phyloP scores from a whole-genome alignment of 2,888 invertebrate genomes.

The Leptinotarsa juncta region DNA sequence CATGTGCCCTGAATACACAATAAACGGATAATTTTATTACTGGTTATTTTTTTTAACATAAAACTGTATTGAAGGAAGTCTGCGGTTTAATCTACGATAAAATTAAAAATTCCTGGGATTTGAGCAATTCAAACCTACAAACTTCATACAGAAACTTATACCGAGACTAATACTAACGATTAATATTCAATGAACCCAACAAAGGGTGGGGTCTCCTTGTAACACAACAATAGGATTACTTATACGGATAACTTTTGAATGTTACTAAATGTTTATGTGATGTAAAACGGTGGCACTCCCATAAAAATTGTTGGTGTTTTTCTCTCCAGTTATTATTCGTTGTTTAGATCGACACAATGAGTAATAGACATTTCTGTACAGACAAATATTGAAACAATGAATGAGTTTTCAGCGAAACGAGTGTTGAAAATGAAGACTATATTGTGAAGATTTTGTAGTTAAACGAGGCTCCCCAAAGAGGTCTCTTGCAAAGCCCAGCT shows the following conservation, averaged over 20 bases:
- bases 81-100: neutral
- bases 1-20: no score
- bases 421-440: no score
- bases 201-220: constrained; percentile 14
- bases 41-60: no score
- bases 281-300: constrained; percentile 18
- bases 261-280: constrained; percentile 15
- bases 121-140: neutral
- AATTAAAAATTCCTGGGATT: neutral
- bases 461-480: no score
- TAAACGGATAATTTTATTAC: no score
- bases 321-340: neutral
- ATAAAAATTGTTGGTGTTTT: constrained; percentile 10
- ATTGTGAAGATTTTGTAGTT: no score
- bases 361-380: neutral
- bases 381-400: no score
- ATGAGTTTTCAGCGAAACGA: no score
- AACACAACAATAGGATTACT: constrained; percentile 12
- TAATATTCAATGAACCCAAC: constrained; percentile 18
- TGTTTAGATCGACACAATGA: neutral
- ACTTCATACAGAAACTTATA: neutral
- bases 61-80: neutral
- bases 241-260: constrained; percentile 18
- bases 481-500: no score
- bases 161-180: neutral